Conservation (phyloP, 2,113 vertebrate species). For the Maccullochella peelii region DNA sequence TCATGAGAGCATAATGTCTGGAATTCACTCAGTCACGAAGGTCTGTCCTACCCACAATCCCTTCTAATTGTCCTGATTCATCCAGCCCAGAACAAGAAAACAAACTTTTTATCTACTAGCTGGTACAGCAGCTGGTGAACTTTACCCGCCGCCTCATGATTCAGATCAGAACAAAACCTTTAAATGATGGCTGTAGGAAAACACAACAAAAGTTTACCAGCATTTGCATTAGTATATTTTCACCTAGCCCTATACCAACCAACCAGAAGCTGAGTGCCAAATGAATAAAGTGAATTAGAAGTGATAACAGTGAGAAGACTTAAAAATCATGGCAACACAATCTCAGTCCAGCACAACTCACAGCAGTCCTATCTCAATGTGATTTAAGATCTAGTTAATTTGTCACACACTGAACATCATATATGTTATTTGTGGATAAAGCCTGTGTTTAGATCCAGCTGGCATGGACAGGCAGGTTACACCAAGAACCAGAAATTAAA, state of each 20-base stretch:
- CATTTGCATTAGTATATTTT: not conserved
- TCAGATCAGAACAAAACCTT: conserved; percentile 1
- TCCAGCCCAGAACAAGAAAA: not conserved
- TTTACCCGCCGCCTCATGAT: not conserved
- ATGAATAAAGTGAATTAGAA: conserved; percentile 26
- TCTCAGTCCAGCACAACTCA: not conserved
- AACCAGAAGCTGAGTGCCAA: not conserved
- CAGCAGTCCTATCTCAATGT: not conserved
- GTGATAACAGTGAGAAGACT: not conserved
- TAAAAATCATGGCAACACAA: not conserved
- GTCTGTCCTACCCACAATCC: not conserved
- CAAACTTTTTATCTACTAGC: conserved; percentile 9
- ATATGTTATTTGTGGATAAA: not conserved
- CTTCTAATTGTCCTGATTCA: not conserved
- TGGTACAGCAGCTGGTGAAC: not conserved
- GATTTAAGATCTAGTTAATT: not conserved
- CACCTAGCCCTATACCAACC: not conserved
- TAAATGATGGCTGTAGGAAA: not conserved
- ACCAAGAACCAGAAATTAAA: not conserved
- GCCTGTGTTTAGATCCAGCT: not conserved
- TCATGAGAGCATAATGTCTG: not conserved
- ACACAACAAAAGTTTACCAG: not conserved
- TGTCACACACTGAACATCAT: not conserved
- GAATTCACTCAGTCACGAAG: not conserved
- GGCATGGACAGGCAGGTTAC: not conserved